Evolutionary conservation across 2,113 vertebrate species (phyloP).

Genomic region (Syngnathus floridae): DNA sequence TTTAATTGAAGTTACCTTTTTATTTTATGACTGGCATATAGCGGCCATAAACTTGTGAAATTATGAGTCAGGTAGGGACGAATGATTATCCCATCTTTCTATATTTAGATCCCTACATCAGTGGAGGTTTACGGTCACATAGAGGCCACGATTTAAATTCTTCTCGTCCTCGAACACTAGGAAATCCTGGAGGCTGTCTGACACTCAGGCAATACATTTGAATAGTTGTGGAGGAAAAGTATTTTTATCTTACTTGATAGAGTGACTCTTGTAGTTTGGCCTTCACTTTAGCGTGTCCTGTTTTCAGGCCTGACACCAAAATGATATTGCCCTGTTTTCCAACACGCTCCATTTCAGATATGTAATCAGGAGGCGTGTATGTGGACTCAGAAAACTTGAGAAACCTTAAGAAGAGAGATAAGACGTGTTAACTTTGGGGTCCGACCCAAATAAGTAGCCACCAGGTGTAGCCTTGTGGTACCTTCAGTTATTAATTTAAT

Average conservation of each 20-base stretch:
- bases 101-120: slow-evolving; percentile 13
- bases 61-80: neutral
- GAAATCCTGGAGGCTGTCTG: neutral
- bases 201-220: neutral
- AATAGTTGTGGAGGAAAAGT: slow-evolving; percentile 4
- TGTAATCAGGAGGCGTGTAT: slow-evolving; percentile 85
- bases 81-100: slow-evolving; percentile 1
- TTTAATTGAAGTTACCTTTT: neutral
- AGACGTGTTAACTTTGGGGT: neutral
- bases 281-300: slow-evolving; percentile 78
- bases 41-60: neutral
- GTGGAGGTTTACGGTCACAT: neutral
- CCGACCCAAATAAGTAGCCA: neutral
- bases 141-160: slow-evolving; percentile 1
- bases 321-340: slow-evolving; percentile 82
- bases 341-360: slow-evolving; percentile 90
- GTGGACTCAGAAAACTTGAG: slow-evolving; percentile 91
- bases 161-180: neutral
- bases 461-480: neutral
- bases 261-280: slow-evolving; percentile 70
- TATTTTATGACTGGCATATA: neutral
- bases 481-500: neutral
- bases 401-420: slow-evolving; percentile 66
- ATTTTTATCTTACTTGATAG: slow-evolving; percentile 59
- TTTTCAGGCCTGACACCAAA: slow-evolving; percentile 76